Conservation (phyloP, 2,113 vertebrate species). For the Burhinus bistriatus region DNA sequence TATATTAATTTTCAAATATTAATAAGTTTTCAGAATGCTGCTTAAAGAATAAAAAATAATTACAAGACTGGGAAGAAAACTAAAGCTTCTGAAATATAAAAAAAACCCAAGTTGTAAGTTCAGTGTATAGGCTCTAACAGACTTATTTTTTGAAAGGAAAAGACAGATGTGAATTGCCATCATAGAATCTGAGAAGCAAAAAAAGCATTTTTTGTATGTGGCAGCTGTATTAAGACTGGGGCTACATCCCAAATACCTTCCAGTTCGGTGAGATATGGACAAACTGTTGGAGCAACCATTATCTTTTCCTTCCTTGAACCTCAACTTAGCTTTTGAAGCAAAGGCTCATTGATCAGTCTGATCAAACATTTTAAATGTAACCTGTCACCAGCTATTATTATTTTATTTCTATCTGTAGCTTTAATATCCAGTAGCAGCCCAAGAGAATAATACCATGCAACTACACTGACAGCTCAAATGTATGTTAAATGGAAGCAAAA, state of each 20-base stretch:
- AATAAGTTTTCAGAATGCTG: background rate
- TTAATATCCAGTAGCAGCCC: background rate
- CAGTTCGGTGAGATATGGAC: background rate
- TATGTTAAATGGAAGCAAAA: background rate
- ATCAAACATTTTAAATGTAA: constrained; percentile 5
- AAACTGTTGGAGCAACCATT: background rate
- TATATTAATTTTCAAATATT: background rate
- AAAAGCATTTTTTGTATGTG: background rate
- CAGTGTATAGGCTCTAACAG: background rate
- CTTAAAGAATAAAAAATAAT: background rate
- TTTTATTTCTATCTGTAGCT: background rate
- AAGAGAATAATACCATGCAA: background rate
- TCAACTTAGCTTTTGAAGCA: background rate
- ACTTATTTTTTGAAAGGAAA: background rate
- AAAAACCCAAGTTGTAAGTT: background rate
- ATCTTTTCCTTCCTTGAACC: background rate
- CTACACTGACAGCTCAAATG: background rate
- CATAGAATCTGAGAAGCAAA: background rate
- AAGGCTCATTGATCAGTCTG: background rate
- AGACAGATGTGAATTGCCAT: background rate
- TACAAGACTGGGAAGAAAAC: background rate
- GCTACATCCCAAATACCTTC: background rate
- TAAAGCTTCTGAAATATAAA: background rate
- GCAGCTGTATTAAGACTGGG: background rate
- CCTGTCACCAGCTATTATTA: background rate